These are phyloP conservation scores for Pentalonia nigronervosa DNA, from an alignment of 1,140 invertebrate genomes.

Conservation along the genomic window DNA sequence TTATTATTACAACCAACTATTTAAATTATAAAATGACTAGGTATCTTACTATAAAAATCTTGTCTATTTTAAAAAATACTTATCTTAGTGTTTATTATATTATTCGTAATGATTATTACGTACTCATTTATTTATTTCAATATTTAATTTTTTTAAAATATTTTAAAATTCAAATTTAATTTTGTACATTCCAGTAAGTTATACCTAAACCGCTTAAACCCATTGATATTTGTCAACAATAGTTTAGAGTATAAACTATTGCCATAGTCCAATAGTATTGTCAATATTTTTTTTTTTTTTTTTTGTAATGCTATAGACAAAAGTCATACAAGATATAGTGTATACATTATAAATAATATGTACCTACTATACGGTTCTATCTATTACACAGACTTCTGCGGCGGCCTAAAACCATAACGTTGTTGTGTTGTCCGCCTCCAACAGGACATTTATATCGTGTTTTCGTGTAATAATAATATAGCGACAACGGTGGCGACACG, in stretches of 20 bases:
- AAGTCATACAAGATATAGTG: neutral
- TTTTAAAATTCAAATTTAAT: neutral
- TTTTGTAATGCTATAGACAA: neutral
- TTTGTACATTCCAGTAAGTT: neutral
- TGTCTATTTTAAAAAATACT: neutral
- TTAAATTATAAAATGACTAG: neutral
- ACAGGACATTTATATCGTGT: conserved; percentile 42
- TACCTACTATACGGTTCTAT: neutral
- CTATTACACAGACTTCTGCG: neutral
- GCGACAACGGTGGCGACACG: conserved; percentile 40
- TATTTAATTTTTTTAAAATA: neutral
- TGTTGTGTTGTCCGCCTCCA: conserved; percentile 37
- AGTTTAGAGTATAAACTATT: neutral
- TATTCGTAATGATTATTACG: neutral
- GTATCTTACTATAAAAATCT: neutral
- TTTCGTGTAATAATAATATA: conserved; percentile 26
- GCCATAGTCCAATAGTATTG: neutral
- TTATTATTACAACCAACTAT: neutral
- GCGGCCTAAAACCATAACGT: conserved; percentile 36
- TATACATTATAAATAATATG: neutral
- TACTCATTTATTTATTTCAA: neutral
- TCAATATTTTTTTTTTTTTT: neutral
- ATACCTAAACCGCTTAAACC: neutral
- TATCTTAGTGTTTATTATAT: neutral
- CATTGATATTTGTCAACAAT: neutral